Evolutionary conservation across 2,797 vertebrate species (phyloP).

Genomic region (Acipenser ruthenus): DNA sequence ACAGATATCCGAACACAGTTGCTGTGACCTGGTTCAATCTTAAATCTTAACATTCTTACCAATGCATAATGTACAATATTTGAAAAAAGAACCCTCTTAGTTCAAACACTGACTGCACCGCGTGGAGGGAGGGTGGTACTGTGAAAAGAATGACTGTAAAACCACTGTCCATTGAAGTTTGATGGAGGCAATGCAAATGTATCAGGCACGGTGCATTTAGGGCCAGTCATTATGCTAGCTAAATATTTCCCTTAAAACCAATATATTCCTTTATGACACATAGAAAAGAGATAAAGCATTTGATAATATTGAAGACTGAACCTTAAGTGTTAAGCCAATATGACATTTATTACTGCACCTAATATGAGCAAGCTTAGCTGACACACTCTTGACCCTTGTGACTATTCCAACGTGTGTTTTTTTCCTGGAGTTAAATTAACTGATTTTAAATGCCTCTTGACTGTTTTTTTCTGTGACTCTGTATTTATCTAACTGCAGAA

Average conservation of each 20-base stretch:
- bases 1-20: no score
- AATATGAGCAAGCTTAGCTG: constrained; percentile 30
- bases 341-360: constrained; percentile 6
- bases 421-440: not conserved
- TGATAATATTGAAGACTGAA: constrained; percentile 41
- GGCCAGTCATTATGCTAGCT: constrained; percentile 18
- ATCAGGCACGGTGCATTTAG: constrained; percentile 5
- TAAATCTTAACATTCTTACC: no score
- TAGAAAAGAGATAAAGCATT: constrained; percentile 16
- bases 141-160: constrained; percentile 18
- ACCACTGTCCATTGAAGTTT: constrained; percentile 9
- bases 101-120: not conserved
- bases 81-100: constrained; percentile 7
- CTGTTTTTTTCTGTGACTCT: constrained; percentile 3
- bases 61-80: not conserved
- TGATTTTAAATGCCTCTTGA: constrained; percentile 1
- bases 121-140: not conserved
- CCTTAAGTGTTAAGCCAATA: constrained; percentile 33
- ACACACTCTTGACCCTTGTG: constrained; percentile 11
- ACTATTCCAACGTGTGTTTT: not conserved
- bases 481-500: constrained; percentile 7
- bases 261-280: constrained; percentile 27
- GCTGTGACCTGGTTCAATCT: no score
- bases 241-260: constrained; percentile 34
- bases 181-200: constrained; percentile 15